Evolutionary conservation across 2,797 vertebrate species (phyloP).

Genomic region (Buphagus erythrorhynchus): DNA sequence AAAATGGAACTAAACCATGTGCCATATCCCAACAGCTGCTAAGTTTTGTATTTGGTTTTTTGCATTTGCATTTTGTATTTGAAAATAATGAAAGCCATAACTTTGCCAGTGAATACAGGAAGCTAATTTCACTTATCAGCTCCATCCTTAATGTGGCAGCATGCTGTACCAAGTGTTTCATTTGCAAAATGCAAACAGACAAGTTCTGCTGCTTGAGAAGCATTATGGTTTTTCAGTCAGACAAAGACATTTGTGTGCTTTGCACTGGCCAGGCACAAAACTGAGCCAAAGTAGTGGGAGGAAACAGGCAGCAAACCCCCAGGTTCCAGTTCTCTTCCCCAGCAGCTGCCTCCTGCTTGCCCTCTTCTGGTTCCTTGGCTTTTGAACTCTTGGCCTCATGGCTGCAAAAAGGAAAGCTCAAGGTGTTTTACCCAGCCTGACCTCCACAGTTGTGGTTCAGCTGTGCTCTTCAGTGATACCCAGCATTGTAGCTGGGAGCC

Average conservation of each 20-base stretch:
- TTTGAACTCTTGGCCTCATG: background rate
- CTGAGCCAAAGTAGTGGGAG: background rate
- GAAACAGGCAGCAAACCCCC: background rate
- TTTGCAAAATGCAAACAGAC: conserved; percentile 1
- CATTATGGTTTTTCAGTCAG: background rate
- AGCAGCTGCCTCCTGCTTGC: background rate
- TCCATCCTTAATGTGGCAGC: background rate
- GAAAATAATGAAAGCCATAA: background rate
- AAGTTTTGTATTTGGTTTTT: background rate
- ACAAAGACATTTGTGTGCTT: background rate
- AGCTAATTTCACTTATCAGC: conserved; percentile 18
- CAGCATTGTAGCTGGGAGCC: background rate
- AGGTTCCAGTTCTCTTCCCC: background rate
- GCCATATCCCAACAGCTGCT: background rate
- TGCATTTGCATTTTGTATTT: background rate
- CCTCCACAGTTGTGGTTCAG: background rate
- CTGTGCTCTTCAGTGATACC: background rate
- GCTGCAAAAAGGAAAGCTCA: background rate
- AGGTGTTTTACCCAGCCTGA: background rate
- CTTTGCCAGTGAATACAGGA: background rate
- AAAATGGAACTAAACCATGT: background rate
- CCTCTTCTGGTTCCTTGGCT: background rate
- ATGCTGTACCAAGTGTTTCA: background rate
- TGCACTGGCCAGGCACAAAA: background rate
- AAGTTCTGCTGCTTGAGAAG: background rate